phyloP scores from a whole-genome alignment of 2,113 vertebrate genomes.

The Planiliza haematocheilus region DNA sequence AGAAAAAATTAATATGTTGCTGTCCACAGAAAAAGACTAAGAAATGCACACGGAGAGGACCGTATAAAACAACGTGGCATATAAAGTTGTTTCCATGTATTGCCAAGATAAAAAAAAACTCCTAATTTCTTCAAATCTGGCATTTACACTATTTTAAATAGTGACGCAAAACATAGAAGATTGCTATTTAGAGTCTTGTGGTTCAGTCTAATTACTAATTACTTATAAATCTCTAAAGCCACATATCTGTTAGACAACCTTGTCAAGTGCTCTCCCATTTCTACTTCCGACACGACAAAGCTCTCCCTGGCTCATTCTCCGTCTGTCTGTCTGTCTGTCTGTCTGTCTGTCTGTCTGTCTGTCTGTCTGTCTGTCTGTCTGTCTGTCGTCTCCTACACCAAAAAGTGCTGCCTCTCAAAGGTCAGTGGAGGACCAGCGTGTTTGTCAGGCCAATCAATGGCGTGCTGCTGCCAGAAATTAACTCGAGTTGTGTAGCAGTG shows the following conservation, averaged over 20 bases:
- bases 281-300: slow-evolving; percentile 49
- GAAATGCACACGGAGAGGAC: too few relatives aligned
- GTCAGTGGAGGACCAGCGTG: slow-evolving; percentile 79
- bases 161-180: not conserved
- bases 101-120: too few relatives aligned
- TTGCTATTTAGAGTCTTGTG: not conserved
- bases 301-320: not conserved
- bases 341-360: slow-evolving; percentile 27
- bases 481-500: slow-evolving; percentile 84
- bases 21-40: too few relatives aligned
- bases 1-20: too few relatives aligned
- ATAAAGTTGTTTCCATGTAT: too few relatives aligned
- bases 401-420: slow-evolving; percentile 81
- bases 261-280: slow-evolving; percentile 34
- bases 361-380: slow-evolving; percentile 24
- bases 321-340: slow-evolving; percentile 24
- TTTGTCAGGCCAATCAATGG: slow-evolving; percentile 87
- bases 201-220: slow-evolving; percentile 3
- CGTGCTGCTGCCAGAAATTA: slow-evolving; percentile 81
- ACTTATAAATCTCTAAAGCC: slow-evolving; percentile 11
- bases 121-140: not conserved
- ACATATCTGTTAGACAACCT: slow-evolving; percentile 42
- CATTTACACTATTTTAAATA: not conserved
- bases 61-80: too few relatives aligned
- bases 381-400: slow-evolving; percentile 57